Base-by-base conservation (phyloP, 2,113 vertebrate species). In the Macquaria ambigua region DNA sequence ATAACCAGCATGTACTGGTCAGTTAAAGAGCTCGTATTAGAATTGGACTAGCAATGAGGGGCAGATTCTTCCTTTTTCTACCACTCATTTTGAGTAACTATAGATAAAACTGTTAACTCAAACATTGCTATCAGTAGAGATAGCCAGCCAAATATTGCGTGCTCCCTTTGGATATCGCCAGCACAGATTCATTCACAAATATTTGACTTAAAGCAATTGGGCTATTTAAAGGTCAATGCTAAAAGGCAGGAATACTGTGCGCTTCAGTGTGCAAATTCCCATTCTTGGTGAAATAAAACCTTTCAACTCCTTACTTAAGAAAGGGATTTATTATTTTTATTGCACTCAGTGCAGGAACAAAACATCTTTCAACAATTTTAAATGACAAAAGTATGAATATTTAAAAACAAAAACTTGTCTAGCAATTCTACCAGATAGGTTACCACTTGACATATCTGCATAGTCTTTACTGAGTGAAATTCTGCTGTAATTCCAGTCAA, bases 121-220 rank as follows among this genome's bases (percentile, higher is more conserved):
- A 91, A 90, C 88, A 82, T 15, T 67, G 31, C 1, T 85, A 90
- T 92, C 84, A 77, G 79, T 70, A 53, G 52, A 85, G 64, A 74
- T 39, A 79, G 20, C 12, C 5, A 5, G 25, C 1, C 79, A 46
- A 79, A 69, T 53, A 56, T 70, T 25, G 28, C 8, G 16, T 12
- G 21, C 39, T 55, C 12, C 10, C 8, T 34, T 81, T 78, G 70
- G 21, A 46, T 74, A 62, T 31, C 28, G 16, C 63, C 69, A 46
- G 28, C 72, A n/a, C 7, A 0, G 69, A 10, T 28, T 25, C 15
- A 23, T 67, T 56, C 1, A 62, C 72, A 90, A 91, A 91, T 90
- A 91, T 90, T 85, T 86, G 81, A 78, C 78, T 82, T 59, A 41
- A 64, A 28, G 14, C 41, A 58, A 76, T n/a, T 11, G 21, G 21